phyloP scores from a whole-genome alignment of 2,888 invertebrate species.

The Lysandra bellargus region DNA sequence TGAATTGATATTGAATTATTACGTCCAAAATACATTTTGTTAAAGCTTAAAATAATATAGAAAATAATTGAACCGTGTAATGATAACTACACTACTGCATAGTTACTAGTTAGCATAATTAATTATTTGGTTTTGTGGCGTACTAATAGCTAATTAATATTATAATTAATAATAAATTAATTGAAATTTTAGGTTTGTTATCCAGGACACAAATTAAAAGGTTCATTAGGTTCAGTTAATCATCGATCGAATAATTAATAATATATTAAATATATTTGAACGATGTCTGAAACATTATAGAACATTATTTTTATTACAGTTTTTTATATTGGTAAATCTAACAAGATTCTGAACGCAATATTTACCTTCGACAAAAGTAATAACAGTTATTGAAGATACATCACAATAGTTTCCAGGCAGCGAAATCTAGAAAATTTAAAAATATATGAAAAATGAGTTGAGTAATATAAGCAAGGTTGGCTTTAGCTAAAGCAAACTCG shows the following conservation, averaged over 20 bases:
- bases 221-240: background rate
- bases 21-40: background rate
- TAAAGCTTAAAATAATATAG: background rate
- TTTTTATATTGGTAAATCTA: background rate
- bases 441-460: background rate
- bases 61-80: background rate
- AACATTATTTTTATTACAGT: no score
- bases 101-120: background rate
- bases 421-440: background rate
- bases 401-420: background rate
- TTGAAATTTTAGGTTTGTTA: background rate
- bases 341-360: background rate
- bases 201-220: background rate
- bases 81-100: background rate
- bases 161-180: background rate
- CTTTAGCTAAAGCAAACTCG: constrained; percentile 5
- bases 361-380: background rate
- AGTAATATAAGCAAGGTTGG: background rate
- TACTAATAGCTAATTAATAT: background rate
- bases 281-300: no score
- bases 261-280: no score
- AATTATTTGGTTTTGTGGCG: background rate
- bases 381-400: background rate
- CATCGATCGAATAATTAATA: background rate
- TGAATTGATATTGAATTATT: background rate